These are phyloP conservation scores for Rhyacophila brunnea DNA, from an alignment of 1,140 invertebrate species.

Conservation along the genomic window DNA sequence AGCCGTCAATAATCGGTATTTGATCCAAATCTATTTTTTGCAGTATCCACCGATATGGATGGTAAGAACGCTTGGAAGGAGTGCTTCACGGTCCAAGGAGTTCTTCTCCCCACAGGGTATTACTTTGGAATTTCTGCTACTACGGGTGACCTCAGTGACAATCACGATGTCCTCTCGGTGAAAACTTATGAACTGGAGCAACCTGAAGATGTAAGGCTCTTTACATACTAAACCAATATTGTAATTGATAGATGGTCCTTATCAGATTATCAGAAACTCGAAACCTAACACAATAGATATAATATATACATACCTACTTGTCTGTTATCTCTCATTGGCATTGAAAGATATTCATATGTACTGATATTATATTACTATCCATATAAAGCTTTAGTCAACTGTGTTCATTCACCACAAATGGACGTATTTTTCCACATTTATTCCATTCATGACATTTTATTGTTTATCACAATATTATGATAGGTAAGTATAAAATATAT, in stretches of 20 bases:
- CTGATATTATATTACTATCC: no score
- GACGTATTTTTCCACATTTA: no score
- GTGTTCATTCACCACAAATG: no score
- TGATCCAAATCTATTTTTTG: no score
- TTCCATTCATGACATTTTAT: no score
- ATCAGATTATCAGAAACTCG: no score
- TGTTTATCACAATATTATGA: no score
- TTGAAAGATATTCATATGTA: no score
- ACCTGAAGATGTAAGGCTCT: constrained; percentile 64
- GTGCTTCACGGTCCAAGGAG: constrained; percentile 87
- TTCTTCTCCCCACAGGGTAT: constrained; percentile 92
- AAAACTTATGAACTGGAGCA: constrained; percentile 87
- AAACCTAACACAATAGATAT: no score
- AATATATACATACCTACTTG: neutral
- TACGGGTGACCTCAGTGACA: constrained; percentile 95
- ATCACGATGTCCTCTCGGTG: constrained; percentile 92
- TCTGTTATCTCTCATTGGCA: neutral
- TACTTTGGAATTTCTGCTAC: constrained; percentile 93
- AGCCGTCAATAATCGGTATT: no score
- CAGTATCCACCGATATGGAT: constrained; percentile 89
- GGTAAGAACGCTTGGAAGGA: constrained; percentile 92
- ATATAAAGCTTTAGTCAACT: no score
- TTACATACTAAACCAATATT: constrained; percentile 5
- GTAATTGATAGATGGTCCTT: neutral
- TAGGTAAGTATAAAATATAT: no score